Evolutionary conservation across 2,888 invertebrate genomes (phyloP), one percentile per base, ranked within the genome.

Genomic region (Coelopa pilipes): DNA sequence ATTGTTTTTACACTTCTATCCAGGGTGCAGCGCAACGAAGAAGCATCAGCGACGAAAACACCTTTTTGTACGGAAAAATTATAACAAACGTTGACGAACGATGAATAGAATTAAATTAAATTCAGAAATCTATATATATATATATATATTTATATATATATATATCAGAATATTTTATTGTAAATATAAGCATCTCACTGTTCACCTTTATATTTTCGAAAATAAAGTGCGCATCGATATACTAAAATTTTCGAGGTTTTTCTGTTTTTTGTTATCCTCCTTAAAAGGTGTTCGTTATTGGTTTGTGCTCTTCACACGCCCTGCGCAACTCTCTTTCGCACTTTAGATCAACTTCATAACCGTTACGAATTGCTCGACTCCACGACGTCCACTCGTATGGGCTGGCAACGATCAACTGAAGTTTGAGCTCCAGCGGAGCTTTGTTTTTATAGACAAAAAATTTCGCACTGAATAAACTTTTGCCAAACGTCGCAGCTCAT

Each of bases 341-440:
- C 49, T 68, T 63, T 67, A 70, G 60, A 50, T 62, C 50, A 17
- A 49, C 66, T 68, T 69, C 72, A 74, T 70, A 75, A 77, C 78
- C 74, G 74, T 76, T 74, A 73, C 55, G 47, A 50, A 7, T 34
- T 7, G 34, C 34, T 34, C 7, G 50, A 63, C 71, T 60, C 46
- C 70, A 9, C 69, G 15, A 74, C 76, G 77, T 77, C 77, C 79
- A 79, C 79, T 78, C 80, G 78, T 78, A 75, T 77, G 78, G 77
- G 77, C 82, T 79, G 78, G 75, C 79, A 76, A 78, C 81, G 80
- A 81, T 81, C 80, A 83, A 83, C 83, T 83, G 80, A 83, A 80
- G 79, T 80, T 79, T 74, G 69, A 77, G 75, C 79, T 68, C 75
- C 76, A 76, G 77, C 75, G 71, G 74, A 77, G 76, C 79, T 80